These are phyloP conservation scores for Tiaroga cobitis DNA, from an alignment of 2,797 vertebrate species.

Conservation along the genomic window DNA sequence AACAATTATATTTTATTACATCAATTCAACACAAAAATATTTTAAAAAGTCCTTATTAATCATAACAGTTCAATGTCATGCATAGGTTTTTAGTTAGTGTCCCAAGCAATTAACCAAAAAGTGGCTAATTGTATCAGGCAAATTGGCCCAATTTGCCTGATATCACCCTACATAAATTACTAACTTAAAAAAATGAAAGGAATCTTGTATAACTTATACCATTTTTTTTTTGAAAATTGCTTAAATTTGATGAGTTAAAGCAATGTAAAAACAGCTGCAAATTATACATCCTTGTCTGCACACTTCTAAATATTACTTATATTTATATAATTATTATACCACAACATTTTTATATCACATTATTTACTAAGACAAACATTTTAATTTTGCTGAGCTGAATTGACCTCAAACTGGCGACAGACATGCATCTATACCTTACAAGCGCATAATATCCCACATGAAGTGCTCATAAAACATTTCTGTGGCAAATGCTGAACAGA, in stretches of 20 bases:
- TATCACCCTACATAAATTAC: not conserved
- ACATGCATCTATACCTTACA: not conserved
- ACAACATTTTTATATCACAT: not conserved
- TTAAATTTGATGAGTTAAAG: too few relatives aligned
- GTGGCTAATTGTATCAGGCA: too few relatives aligned
- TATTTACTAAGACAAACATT: not conserved
- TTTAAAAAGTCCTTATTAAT: not conserved
- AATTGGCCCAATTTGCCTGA: not conserved
- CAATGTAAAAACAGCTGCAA: not conserved
- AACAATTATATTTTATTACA: not conserved
- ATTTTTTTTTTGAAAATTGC: too few relatives aligned
- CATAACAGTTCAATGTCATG: not conserved
- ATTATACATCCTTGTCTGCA: not conserved
- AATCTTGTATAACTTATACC: too few relatives aligned
- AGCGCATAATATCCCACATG: not conserved
- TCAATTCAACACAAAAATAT: not conserved
- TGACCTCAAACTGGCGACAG: not conserved
- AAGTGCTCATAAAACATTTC: constrained; percentile 5
- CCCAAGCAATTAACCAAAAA: not conserved
- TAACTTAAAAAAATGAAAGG: too few relatives aligned
- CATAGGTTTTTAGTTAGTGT: not conserved
- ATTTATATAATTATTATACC: not conserved
- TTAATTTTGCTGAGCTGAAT: not conserved
- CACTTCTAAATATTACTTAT: not conserved
- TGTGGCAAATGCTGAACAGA: not conserved